phyloP scores from a whole-genome alignment of 2,113 vertebrate species.

The Datnioides undecimradiatus region DNA sequence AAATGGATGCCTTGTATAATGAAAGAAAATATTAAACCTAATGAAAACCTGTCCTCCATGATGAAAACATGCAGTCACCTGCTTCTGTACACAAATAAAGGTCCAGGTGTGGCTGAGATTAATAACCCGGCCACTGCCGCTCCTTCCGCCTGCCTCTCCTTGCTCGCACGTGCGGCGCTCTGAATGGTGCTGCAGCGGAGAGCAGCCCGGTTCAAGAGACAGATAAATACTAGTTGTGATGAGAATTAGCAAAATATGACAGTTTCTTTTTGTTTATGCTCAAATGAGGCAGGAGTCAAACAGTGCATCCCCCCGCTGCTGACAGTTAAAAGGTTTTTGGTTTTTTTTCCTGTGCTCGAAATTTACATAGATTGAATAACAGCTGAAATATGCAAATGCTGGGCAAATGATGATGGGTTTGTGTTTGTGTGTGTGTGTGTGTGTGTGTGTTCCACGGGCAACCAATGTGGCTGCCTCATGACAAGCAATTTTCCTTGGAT shows the following conservation, averaged over 20 bases:
- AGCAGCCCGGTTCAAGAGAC: conserved; percentile 40
- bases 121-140: conserved; percentile 17
- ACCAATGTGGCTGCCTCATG: not conserved
- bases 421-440: not conserved
- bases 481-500: not conserved
- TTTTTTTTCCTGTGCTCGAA: conserved; percentile 3
- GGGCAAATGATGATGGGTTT: not conserved
- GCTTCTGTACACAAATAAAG: conserved; percentile 49
- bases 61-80: conserved; percentile 27
- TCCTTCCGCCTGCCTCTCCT: conserved; percentile 37
- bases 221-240: conserved; percentile 45
- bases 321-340: conserved; percentile 11
- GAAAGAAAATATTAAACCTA: conserved; percentile 9
- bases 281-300: conserved; percentile 55
- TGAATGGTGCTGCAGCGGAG: conserved; percentile 4
- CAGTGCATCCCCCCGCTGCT: conserved; percentile 1
- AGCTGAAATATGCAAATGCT: conserved; percentile 52
- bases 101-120: conserved; percentile 40
- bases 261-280: conserved; percentile 42
- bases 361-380: conserved; percentile 36
- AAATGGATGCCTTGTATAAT: conserved; percentile 6
- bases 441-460: not conserved
- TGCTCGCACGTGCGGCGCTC: conserved; percentile 34
- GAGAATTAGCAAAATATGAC: conserved; percentile 53
- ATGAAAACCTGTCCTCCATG: not conserved